phyloP scores from a whole-genome alignment of 2,888 invertebrate species.

The Brachylomia viminalis region DNA sequence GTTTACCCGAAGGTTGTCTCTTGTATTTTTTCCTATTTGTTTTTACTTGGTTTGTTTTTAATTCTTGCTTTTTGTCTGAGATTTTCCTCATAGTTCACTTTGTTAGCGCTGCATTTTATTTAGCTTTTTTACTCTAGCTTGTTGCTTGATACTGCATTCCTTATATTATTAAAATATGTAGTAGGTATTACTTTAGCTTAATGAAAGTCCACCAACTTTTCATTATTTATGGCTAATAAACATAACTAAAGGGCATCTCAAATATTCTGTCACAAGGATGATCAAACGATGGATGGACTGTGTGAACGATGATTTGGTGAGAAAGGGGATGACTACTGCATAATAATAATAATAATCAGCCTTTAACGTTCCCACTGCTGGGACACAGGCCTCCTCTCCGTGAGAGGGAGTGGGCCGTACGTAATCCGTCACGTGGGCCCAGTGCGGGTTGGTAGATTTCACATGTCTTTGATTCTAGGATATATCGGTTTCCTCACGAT shows the following conservation, averaged over 20 bases:
- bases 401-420: no score
- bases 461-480: no score
- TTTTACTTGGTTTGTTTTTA: slow-evolving; percentile 22
- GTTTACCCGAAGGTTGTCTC: slow-evolving; percentile 28
- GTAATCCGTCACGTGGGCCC: no score
- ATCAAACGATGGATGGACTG: no score
- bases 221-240: neutral
- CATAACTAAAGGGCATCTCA: neutral
- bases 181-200: no score
- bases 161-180: neutral
- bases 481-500: no score
- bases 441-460: no score
- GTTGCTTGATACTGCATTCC: neutral
- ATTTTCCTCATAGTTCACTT: slow-evolving; percentile 4
- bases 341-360: no score
- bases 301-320: no score
- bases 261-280: neutral
- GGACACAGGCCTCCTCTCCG: no score
- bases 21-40: slow-evolving; percentile 1
- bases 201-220: neutral
- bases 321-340: no score
- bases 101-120: slow-evolving; percentile 4
- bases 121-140: neutral
- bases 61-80: slow-evolving; percentile 5
- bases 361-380: no score